Base-by-base conservation (phyloP, 2,797 vertebrate genomes). In the Melanogrammus aeglefinus region DNA sequence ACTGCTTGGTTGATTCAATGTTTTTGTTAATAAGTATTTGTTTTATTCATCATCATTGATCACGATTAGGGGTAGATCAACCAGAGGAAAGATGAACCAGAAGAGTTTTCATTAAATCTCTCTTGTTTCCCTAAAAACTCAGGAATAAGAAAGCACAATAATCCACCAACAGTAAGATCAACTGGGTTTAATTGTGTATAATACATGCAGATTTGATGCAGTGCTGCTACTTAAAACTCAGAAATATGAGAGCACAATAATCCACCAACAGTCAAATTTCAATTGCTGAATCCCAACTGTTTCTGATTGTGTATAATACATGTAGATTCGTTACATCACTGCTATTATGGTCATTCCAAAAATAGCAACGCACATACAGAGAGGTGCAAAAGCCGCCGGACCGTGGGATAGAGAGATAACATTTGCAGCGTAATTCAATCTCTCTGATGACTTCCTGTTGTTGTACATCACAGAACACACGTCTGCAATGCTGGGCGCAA, bases 381-480 rank as follows among this genome's bases (percentile, higher is more conserved):
- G 76, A 86, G 79, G 80, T 78, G 47, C 70, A 27, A 76, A 6
- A 27, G 74, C 80, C 79, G 36, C 74, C 12, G 41, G 57, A n/a
- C 79, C 76, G 85, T 79, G 77, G 82, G 78, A 87, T 38, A 57
- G 8, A 39, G 24, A 87, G 83, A 91, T 92, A 88, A 91, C 91
- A 90, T 90, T 82, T 88, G 89, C 85, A 87, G 80, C 80, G 84
- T 90, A 92, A 93, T 92, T 90, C 57, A 93, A 94, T 93, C 90
- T 87, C 81, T 80, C 72, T 80, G 86, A 90, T 92, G 81, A 88
- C 91, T 93, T 94, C 92, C 92, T 92, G 88, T 81, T 70, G 66
- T 77, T 76, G 74, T 71, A 77, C 57, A 78, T 76, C 78, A 80
- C 83, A 82, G 84, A 81, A 81, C 83, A 41, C 79, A 77, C 18